Evolutionary conservation across 2,797 vertebrate genomes (phyloP), one percentile per base, ranked within the genome.

Genomic region (Enteromius viviparus): DNA sequence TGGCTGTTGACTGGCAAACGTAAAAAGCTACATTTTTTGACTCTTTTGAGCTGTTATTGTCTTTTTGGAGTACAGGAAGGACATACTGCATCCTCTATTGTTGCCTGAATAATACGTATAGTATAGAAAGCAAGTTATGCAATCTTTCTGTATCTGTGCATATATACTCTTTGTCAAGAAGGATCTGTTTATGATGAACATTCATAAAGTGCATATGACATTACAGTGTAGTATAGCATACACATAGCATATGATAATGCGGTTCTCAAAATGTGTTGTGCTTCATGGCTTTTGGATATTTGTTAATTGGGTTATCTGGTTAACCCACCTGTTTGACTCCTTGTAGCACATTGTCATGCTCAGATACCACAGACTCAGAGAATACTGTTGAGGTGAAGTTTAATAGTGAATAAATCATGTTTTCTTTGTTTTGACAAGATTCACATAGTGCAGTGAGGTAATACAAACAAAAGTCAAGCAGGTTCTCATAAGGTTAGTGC

Each of bases 131-230:
- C 4, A 32, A 51, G 47, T 51, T 74, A 74, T 53, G 26, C 19
- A 34, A 51, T 11, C 2, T 3, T 19, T 17, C n/a, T 32, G 6
- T n/a, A 1, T 42, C 21, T 69, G 15, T 65, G 29, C 29, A 32
- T 64, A 53, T 47, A 51, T 29, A 19, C 12, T 76, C 42, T 49
- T 40, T 53, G 6, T 23, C 76, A 68, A 76, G 65, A 40, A 69
- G 78, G 17, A 29, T 79, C n/a, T 79, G 80, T 78, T 72, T 21
- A 23, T 42, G 14, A 83, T 83, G 74, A 83, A 85, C 83, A 83
- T 83, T 76, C 29, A 78, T 85, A 70, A 77, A 72, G 76, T 40
- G 10, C 34, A 34, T 26, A 72, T 55, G 53, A 37, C 42, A 60
- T 51, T 45, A 47, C 42, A 72, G 66, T 45, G 65, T 32, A 32